Evolutionary conservation across 2,113 vertebrate genomes (phyloP).

Genomic region (Pomatostomus ruficeps): DNA sequence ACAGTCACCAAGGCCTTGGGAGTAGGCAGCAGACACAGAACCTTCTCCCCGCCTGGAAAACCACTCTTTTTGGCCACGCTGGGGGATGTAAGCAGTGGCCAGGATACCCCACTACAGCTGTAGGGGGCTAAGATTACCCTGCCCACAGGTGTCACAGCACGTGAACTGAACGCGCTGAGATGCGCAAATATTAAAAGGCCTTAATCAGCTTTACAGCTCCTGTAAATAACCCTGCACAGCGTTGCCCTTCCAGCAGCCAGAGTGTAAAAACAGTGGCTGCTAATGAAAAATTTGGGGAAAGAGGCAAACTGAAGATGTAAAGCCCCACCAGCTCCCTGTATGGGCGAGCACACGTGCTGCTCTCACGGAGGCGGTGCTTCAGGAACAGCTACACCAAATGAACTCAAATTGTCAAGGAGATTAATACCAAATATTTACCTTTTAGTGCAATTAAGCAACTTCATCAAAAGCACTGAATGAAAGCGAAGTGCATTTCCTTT

Average conservation of each 20-base stretch:
- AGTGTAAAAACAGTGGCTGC: fast-evolving
- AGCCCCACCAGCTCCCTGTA: not conserved
- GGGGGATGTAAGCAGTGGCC: not conserved
- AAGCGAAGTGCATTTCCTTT: not conserved
- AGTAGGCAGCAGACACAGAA: not conserved
- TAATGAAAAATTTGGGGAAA: not conserved
- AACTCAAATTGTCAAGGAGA: not conserved
- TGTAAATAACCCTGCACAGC: fast-evolving
- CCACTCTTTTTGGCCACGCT: not conserved
- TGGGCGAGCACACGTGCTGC: fast-evolving
- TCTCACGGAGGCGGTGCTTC: fast-evolving
- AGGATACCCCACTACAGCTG: not conserved
- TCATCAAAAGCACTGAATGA: not conserved
- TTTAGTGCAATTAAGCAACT: not conserved
- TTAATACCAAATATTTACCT: conserved; percentile 23
- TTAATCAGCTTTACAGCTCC: not conserved
- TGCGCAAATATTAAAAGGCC: not conserved
- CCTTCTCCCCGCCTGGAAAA: not conserved
- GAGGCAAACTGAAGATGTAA: not conserved
- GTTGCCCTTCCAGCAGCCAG: not conserved
- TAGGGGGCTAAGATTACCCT: fast-evolving
- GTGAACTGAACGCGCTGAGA: fast-evolving
- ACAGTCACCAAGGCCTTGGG: fast-evolving
- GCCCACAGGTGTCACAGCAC: not conserved
- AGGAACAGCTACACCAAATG: not conserved